These are phyloP conservation scores for Onychomys leucogaster DNA, from an alignment of 2,797 vertebrate species.

Conservation along the genomic window DNA sequence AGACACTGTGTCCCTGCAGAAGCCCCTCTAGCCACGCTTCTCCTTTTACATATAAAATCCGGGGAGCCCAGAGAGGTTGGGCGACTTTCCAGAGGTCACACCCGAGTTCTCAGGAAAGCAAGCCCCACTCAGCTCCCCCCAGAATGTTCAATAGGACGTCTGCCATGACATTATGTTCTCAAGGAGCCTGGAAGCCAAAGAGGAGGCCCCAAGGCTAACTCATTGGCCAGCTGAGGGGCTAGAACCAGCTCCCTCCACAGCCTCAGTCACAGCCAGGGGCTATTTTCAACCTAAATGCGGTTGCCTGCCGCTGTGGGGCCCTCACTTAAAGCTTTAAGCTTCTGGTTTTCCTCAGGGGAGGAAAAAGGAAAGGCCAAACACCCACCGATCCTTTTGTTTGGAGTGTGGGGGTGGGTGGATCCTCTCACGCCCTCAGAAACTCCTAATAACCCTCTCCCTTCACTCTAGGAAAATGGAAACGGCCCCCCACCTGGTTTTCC, in stretches of 20 bases:
- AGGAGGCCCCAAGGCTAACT: background rate
- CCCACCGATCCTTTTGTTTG: slow-evolving; percentile 74
- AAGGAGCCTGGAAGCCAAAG: background rate
- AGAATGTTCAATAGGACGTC: background rate
- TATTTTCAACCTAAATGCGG: slow-evolving; percentile 64
- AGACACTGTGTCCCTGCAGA: background rate
- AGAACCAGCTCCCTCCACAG: background rate
- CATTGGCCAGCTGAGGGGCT: background rate
- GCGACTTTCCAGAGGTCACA: slow-evolving; percentile 39
- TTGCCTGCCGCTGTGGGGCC: background rate
- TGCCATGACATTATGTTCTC: background rate
- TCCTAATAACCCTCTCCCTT: slow-evolving; percentile 55
- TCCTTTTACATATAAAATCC: background rate
- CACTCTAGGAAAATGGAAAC: slow-evolving; percentile 71
- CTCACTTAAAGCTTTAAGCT: slow-evolving; percentile 68
- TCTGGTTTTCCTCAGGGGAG: slow-evolving; percentile 51
- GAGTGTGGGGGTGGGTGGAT: slow-evolving; percentile 26
- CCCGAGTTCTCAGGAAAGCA: background rate
- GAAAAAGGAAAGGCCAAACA: slow-evolving; percentile 56
- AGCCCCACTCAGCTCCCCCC: background rate
- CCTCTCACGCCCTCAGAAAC: slow-evolving; percentile 61
- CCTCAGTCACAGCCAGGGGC: background rate
- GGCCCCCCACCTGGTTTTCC: slow-evolving; percentile 59
- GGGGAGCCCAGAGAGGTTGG: slow-evolving; percentile 40
- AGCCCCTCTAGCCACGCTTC: background rate